Conservation (phyloP, 2,888 invertebrate species). For the Steromphala cineraria region DNA sequence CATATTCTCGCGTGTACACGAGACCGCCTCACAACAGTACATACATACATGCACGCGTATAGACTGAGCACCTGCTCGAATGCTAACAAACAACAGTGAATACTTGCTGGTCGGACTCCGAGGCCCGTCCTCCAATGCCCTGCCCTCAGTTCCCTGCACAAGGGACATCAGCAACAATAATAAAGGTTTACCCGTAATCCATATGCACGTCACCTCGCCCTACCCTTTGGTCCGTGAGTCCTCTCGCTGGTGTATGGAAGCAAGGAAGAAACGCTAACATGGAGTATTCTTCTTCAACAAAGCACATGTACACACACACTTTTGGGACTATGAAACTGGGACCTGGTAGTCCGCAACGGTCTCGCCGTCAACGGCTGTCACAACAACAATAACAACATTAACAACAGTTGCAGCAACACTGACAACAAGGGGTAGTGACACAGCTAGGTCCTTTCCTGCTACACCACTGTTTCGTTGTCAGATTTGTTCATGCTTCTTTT, state of each 20-base stretch:
- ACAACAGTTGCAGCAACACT: neutral
- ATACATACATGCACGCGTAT: neutral
- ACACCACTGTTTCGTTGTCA: constrained; percentile 66
- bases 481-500: constrained; percentile 47
- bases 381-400: constrained; percentile 7
- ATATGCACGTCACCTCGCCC: no score
- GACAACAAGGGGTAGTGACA: neutral
- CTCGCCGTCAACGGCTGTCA: neutral
- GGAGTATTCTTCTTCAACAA: neutral
- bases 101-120: constrained; percentile 4
- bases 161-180: constrained; percentile 14
- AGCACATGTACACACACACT: constrained; percentile 5
- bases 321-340: constrained; percentile 6
- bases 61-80: neutral
- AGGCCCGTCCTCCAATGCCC: neutral
- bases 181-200: constrained; percentile 15
- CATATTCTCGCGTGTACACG: neutral
- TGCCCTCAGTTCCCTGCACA: neutral
- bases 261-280: neutral
- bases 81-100: constrained; percentile 1
- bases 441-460: constrained; percentile 26
- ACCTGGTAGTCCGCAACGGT: neutral
- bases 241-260: no score
- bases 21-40: neutral
- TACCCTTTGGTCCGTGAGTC: no score